These are phyloP conservation scores for Agonopterix subpropinquella DNA, from an alignment of 2,888 invertebrate species.

Conservation along the genomic window DNA sequence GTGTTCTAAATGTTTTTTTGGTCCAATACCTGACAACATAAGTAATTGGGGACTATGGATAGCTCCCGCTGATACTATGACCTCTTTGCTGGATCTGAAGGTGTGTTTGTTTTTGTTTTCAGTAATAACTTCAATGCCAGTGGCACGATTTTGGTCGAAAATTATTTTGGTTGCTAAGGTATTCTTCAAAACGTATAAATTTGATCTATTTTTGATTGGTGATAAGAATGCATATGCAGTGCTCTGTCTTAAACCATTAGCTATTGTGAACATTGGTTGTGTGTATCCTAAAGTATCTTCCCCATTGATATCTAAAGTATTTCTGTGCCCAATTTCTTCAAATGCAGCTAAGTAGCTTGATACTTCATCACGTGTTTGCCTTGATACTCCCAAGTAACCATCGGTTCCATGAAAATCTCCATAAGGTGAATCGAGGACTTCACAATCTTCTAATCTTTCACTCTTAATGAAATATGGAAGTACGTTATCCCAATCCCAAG, in stretches of 20 bases:
- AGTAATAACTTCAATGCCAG: slow-evolving; percentile 45
- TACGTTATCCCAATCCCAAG: slow-evolving; percentile 40
- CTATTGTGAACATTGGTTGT: slow-evolving; percentile 24
- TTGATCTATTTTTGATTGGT: slow-evolving; percentile 28
- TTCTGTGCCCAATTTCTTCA: slow-evolving; percentile 31
- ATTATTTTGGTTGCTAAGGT: slow-evolving; percentile 61
- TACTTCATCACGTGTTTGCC: slow-evolving; percentile 39
- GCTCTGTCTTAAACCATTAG: slow-evolving; percentile 56
- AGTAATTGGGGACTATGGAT: slow-evolving; percentile 42
- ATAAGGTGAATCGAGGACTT: slow-evolving; percentile 28
- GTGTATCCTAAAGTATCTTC: slow-evolving; percentile 35
- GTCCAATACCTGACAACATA: slow-evolving; percentile 51
- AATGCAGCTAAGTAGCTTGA: slow-evolving; percentile 42
- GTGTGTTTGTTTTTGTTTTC: slow-evolving; percentile 18
- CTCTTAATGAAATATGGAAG: slow-evolving; percentile 40
- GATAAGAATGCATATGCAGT: slow-evolving; percentile 53
- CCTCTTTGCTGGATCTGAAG: slow-evolving; percentile 30
- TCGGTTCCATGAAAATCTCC: slow-evolving; percentile 35
- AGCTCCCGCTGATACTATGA: slow-evolving; percentile 45
- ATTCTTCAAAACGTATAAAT: slow-evolving; percentile 50
- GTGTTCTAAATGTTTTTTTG: slow-evolving; percentile 31
- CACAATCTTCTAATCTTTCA: slow-evolving; percentile 24
- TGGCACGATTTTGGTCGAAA: slow-evolving; percentile 30
- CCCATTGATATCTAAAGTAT: slow-evolving; percentile 34
- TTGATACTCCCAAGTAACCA: slow-evolving; percentile 30